Evolutionary conservation across 2,888 invertebrate species (phyloP), one percentile per base, ranked within the genome.

Genomic region (Leucophenga montana): DNA sequence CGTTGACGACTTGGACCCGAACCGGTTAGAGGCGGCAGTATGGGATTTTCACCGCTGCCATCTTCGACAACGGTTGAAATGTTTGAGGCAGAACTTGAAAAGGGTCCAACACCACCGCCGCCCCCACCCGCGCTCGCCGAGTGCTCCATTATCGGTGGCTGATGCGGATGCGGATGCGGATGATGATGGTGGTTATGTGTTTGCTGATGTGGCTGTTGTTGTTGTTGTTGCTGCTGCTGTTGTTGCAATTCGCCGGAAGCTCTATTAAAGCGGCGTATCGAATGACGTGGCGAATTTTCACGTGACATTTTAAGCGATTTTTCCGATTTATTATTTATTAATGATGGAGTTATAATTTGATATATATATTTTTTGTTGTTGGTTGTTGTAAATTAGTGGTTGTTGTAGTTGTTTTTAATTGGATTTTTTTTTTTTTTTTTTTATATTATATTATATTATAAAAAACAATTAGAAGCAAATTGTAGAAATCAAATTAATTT

Each of bases 1-100:
- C 94, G 91, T 85, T 94, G 94, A 70, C 94, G 90, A 72, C 94
- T 91, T 70, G 94, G 94, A 78, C 90, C 90, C 67, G 89, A 84
- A 16, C 89, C 89, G 73, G 77, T 86, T 31, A 88, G 71, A 14
- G 88, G 87, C 76, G 88, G 88, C 71, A 88, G 73, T 65, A 85
- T 86, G 69, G 87, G 79, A 71, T 84, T 85, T 68, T 87, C 88
- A 66, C 78, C 78, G 73, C 75, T 78, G 68, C 79, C 87, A 71
- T 86, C 87, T 74, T 80, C 83, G 69, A 79, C 53, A 71, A 83
- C 86, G 65, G 79, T 80, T 57, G 79, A 75, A 72, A 86, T 87
- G 71, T 87, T 88, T 70, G 85, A 80, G 75, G 87, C 85, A 71
- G 88, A 87, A 59, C 82, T 83, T 59, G 88, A 86, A 39, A 84